These are phyloP conservation scores for Wasmannia auropunctata DNA, from an alignment of 1,140 invertebrate species.

Conservation along the genomic window DNA sequence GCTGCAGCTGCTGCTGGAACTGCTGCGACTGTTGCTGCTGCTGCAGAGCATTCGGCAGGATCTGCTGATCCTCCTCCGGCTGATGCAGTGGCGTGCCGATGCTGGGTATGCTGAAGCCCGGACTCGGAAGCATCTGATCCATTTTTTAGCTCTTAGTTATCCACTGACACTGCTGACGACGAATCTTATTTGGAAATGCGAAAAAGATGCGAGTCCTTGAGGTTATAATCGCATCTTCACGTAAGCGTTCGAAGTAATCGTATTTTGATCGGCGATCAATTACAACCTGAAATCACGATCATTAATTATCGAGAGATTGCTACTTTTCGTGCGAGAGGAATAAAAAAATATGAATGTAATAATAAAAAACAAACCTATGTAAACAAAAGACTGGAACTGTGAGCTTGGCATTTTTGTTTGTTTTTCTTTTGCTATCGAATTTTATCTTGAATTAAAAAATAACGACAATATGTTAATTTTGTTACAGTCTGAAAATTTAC, in stretches of 20 bases:
- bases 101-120: slow-evolving; percentile 94
- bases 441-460: neutral
- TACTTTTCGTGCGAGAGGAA: no score
- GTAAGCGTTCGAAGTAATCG: neutral
- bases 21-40: slow-evolving; percentile 88
- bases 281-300: neutral
- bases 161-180: neutral
- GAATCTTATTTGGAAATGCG: neutral
- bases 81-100: slow-evolving; percentile 96
- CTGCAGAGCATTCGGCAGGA: slow-evolving; percentile 92
- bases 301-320: neutral
- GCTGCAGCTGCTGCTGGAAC: slow-evolving; percentile 81
- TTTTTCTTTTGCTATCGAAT: neutral
- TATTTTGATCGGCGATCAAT: neutral
- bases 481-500: neutral
- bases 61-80: slow-evolving; percentile 96
- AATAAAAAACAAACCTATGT: neutral
- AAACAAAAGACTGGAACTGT: neutral
- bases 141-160: slow-evolving; percentile 83
- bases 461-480: neutral
- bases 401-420: neutral
- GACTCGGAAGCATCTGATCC: slow-evolving; percentile 96
- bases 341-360: neutral
- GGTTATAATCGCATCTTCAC: neutral
- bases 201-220: neutral